Evolutionary conservation across 2,113 vertebrate species (phyloP).

Genomic region (Bos javanicus): DNA sequence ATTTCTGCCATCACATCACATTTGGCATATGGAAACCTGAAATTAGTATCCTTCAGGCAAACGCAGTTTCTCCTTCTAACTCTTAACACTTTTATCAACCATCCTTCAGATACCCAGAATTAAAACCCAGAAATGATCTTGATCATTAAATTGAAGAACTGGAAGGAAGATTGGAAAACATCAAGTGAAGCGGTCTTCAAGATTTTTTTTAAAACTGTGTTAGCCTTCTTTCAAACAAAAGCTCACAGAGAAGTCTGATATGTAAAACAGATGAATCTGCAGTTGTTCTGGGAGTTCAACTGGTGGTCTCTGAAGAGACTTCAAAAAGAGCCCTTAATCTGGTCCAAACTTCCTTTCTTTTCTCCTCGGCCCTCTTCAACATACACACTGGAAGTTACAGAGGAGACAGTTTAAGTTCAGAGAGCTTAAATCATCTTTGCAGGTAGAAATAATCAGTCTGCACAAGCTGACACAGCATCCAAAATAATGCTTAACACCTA

Average conservation of each 20-base stretch:
- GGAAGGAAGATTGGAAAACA: neutral
- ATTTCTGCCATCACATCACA: neutral
- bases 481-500: neutral
- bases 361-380: neutral
- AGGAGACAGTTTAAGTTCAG: neutral
- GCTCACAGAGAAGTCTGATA: neutral
- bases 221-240: constrained; percentile 13
- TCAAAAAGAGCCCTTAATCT: constrained; percentile 45
- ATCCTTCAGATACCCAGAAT: neutral
- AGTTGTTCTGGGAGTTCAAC: constrained; percentile 2
- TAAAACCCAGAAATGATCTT: constrained; percentile 23
- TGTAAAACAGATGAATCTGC: neutral
- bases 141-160: constrained; percentile 24
- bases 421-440: neutral
- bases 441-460: neutral
- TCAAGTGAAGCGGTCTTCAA: neutral
- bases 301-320: constrained; percentile 16
- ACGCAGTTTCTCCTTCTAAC: neutral
- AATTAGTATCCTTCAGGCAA: neutral
- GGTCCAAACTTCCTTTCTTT: neutral
- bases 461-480: neutral
- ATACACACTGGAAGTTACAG: neutral
- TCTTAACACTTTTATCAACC: neutral
- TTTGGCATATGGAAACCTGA: neutral
- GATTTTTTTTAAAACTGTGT: neutral